Evolutionary conservation across 1,140 invertebrate species (phyloP), one percentile per base, ranked within the genome.

Genomic region (Leucophenga varia): DNA sequence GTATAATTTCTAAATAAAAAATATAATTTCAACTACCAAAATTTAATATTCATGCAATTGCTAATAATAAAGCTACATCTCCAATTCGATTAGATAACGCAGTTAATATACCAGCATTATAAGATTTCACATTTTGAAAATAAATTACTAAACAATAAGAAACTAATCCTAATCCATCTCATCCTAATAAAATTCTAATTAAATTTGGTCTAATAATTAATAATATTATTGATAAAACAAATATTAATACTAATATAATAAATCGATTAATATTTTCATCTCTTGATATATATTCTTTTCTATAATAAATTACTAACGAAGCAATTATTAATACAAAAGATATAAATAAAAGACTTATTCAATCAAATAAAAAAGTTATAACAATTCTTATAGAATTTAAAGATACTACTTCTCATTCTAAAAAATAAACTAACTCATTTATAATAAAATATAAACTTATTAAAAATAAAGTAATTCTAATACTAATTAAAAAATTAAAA

Each of bases 71-170:
- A 36, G 75, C 68, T 5, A 82, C 75, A 80, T 84, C 81, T 0
- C 82, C 82, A 61, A 84, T 59, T 41, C 82, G 82, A 80, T 85
- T 86, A 25, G 76, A 78, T 69, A 85, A 67, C 56, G 79, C 75
- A 10, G 82, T 85, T 57, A 86, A 72, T 76, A 85, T 83, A 0
- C 81, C 82, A 10, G 81, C 80, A 78, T 80, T 81, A 77, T 75
- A 80, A 52, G 79, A 81, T 61, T 79, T 80, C 17, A 67, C 48
- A 79, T 80, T 84, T 74, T 81, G 76, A 78, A 82, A 84, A 80
- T 79, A 84, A 81, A 83, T 81, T 32, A 85, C 78, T 77, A 85
- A 81, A 79, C 77, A 80, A 80, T 84, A 86, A 60, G 83, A 85
- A 61, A 82, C 74, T 59, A 84, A 74, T 0, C 84, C 84, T 71